Evolutionary conservation across 1,140 invertebrate genomes (phyloP).

Genomic region (Vanessa tameamea): DNA sequence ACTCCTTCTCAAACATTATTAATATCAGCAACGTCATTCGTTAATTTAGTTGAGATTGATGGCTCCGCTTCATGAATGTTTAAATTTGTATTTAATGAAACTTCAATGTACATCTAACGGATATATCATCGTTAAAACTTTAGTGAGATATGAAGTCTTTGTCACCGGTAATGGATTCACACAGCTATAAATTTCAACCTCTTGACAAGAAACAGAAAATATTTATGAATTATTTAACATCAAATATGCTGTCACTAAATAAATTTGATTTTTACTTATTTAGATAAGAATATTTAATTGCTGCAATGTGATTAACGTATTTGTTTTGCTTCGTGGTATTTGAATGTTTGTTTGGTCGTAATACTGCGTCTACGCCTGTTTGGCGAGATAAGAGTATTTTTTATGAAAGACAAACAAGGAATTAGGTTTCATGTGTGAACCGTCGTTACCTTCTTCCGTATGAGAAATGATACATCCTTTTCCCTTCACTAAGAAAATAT

Average conservation of each 20-base stretch:
- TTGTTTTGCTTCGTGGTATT: constrained; percentile 56
- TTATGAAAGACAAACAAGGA: constrained; percentile 53
- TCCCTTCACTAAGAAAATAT: not conserved
- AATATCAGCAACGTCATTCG: constrained; percentile 33
- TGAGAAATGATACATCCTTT: constrained; percentile 29
- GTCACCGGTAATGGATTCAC: constrained; percentile 63
- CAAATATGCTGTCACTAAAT: constrained; percentile 67
- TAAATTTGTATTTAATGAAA: constrained; percentile 36
- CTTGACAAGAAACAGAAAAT: constrained; percentile 69
- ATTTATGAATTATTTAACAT: constrained; percentile 69
- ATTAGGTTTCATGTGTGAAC: constrained; percentile 35
- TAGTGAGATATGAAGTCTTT: constrained; percentile 43
- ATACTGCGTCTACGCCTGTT: constrained; percentile 40
- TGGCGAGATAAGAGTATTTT: constrained; percentile 40
- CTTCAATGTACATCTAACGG: constrained; percentile 47
- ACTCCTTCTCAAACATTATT: constrained; percentile 43
- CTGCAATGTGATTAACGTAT: constrained; percentile 62
- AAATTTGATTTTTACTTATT: constrained; percentile 70
- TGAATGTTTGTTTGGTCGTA: constrained; percentile 49
- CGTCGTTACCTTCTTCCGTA: constrained; percentile 50
- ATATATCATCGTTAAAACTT: constrained; percentile 28
- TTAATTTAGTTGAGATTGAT: constrained; percentile 50
- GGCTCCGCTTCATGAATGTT: constrained; percentile 34
- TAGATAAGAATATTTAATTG: constrained; percentile 73
- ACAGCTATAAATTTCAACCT: constrained; percentile 67